Evolutionary conservation across 1,140 invertebrate species (phyloP), one percentile per base, ranked within the genome.

Genomic region (Bombus huntii): DNA sequence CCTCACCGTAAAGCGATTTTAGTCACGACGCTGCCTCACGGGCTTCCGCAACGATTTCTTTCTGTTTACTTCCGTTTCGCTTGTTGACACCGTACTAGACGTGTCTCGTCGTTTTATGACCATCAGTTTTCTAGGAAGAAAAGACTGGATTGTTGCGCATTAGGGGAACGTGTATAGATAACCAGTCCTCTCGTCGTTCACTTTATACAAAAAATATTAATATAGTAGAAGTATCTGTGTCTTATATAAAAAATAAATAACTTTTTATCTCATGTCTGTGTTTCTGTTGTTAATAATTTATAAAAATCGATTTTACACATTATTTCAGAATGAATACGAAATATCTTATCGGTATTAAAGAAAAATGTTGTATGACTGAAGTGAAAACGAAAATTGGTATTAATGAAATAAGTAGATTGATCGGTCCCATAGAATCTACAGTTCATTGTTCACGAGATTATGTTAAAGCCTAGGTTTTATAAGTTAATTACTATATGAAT

Each of bases 1-100:
- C 83, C 83, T 79, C 83, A 3, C 57, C 0, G 13, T 65, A 81
- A 66, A n/a, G 31, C 77, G 68, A 65, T 81, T 80, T 79, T 57
- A 57, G 75, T 79, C 75, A 59, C 74, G 74, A 70, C 66, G 9
- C 22, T 37, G 31, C n/a, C 15, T 44, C 37, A 0, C 13, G 31
- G 74, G 66, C 66, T 84, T 84, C 75, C 75, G 75, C 53, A 22
- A 18, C 47, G 12, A n/a, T 28, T 39, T n/a, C 39, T 47, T 53
- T 72, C n/a, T 81, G 31, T 80, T 85, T 73, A 80, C 70, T 80
- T 85, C 83, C 83, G 68, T 85, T 85, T 72, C 31, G 68, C 42
- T 28, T 39, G 53, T 80, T 62, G 77, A 81, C 42, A 72, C n/a
- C 44, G 31, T 31, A 42, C 34, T 39, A 70, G 47, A 39, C 75